These are phyloP conservation scores for Drosophila sturtevanti DNA, from an alignment of 1,140 invertebrate genomes.

Conservation along the genomic window DNA sequence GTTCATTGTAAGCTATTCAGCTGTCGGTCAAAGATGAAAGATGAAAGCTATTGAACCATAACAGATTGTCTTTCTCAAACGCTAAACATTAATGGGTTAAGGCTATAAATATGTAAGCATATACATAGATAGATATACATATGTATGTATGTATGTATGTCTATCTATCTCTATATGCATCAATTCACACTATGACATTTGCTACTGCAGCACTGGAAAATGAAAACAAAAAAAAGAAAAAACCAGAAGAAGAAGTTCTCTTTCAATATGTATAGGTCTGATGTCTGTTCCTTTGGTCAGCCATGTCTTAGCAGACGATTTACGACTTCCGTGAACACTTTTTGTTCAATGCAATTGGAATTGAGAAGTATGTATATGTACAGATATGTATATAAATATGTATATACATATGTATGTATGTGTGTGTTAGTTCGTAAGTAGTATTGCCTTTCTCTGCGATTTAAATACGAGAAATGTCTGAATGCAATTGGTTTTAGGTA, in stretches of 20 bases:
- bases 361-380: constrained; percentile 54
- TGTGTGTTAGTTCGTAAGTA: too few species aligned
- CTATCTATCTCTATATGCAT: constrained; percentile 31
- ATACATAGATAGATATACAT: too few species aligned
- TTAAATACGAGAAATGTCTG: constrained; percentile 18
- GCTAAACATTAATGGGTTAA: constrained; percentile 32
- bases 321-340: constrained; percentile 74
- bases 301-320: constrained; percentile 63
- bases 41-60: constrained; percentile 65
- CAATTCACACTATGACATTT: constrained; percentile 63
- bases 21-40: constrained; percentile 64
- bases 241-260: not conserved
- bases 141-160: not conserved
- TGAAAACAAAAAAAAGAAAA: not conserved
- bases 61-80: constrained; percentile 36
- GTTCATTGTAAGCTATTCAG: constrained; percentile 36
- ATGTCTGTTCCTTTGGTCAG: constrained; percentile 25
- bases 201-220: constrained; percentile 14
- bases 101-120: constrained; percentile 39
- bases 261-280: constrained; percentile 10
- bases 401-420: constrained; percentile 55
- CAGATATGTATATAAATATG: constrained; percentile 55
- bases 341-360: constrained; percentile 67
- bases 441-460: not conserved
- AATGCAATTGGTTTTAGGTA: constrained; percentile 18